Percentiles rank a stretch among this genome's conserved stretches.
phyloP scores from a whole-genome alignment of 2,888 invertebrate species.

The Lepidocyrtinus sp. region DNA sequence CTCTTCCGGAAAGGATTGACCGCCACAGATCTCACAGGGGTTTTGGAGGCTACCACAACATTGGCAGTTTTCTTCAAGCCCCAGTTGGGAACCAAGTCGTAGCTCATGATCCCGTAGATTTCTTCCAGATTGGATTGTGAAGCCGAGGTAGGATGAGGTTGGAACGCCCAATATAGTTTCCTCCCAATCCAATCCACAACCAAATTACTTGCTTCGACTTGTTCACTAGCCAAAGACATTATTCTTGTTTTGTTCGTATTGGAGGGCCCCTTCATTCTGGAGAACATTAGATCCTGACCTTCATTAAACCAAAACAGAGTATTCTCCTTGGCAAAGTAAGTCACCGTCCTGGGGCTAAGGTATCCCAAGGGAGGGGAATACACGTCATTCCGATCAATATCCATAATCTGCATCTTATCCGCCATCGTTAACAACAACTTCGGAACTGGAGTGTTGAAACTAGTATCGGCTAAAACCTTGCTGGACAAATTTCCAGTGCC shows the following conservation, averaged over 20 bases:
- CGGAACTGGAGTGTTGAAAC: conserved; percentile 81
- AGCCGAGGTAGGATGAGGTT: conserved; percentile 59
- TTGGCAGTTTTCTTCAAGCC: conserved; percentile 51
- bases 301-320: conserved; percentile 88
- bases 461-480: conserved; percentile 79
- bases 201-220: conserved; percentile 72
- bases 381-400: conserved; percentile 79
- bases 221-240: conserved; percentile 75
- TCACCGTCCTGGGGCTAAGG: conserved; percentile 58
- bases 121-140: conserved; percentile 76
- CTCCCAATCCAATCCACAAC: conserved; percentile 91
- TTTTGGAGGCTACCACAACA: conserved; percentile 69
- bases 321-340: conserved; percentile 72
- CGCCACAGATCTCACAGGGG: conserved; percentile 79
- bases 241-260: conserved; percentile 71
- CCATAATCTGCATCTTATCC: conserved; percentile 82
- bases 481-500: conserved; percentile 83
- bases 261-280: conserved; percentile 74
- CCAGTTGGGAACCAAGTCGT: conserved; percentile 57
- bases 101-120: conserved; percentile 62
- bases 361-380: conserved; percentile 46
- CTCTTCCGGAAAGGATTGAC: conserved; percentile 81
- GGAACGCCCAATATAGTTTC: conserved; percentile 82
- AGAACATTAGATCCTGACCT: conserved; percentile 80
- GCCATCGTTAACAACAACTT: conserved; percentile 82